A percentile compares a stretch with the other conserved stretches of the same genome.
phyloP scores from a whole-genome alignment of 2,888 invertebrate genomes.

The Plagodis pulveraria region DNA sequence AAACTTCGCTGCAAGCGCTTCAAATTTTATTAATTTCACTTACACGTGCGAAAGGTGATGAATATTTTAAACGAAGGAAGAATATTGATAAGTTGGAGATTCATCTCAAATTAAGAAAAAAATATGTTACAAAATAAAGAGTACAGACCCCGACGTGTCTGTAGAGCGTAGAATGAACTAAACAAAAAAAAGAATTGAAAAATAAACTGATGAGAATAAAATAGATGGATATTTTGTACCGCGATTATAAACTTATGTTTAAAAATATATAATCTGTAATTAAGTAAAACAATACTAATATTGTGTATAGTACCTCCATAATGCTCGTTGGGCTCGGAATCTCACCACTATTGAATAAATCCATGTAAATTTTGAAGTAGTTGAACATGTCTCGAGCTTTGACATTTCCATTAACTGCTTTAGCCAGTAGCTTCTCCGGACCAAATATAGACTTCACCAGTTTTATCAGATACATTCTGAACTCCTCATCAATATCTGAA shows the following conservation, averaged over 20 bases:
- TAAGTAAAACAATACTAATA: too few species aligned
- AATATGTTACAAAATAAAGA: too few species aligned
- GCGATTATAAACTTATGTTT: not conserved
- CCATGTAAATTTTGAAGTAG: conserved; percentile 26
- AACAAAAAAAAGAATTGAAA: too few species aligned
- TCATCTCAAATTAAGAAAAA: too few species aligned
- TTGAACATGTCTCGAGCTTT: conserved; percentile 22
- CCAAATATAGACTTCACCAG: conserved; percentile 27
- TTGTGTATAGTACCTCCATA: conserved; percentile 21
- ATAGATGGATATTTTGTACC: not conserved
- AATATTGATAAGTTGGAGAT: too few species aligned
- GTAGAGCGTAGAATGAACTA: too few species aligned
- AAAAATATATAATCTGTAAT: not conserved
- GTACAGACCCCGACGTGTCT: too few species aligned
- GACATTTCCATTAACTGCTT: conserved; percentile 22
- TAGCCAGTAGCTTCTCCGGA: conserved; percentile 24
- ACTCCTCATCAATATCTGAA: conserved; percentile 24
- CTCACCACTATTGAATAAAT: conserved; percentile 22
- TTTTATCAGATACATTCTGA: conserved; percentile 14
- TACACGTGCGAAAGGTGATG: not conserved
- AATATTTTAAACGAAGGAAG: too few species aligned
- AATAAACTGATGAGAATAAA: not conserved
- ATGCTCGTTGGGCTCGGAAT: conserved; percentile 21
- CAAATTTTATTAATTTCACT: not conserved
- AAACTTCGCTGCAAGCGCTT: too few species aligned